A percentile compares a stretch with the other conserved stretches of the same genome.
These are phyloP conservation scores for Etheostoma cragini DNA, from an alignment of 2,113 vertebrate genomes.

Conservation along the genomic window DNA sequence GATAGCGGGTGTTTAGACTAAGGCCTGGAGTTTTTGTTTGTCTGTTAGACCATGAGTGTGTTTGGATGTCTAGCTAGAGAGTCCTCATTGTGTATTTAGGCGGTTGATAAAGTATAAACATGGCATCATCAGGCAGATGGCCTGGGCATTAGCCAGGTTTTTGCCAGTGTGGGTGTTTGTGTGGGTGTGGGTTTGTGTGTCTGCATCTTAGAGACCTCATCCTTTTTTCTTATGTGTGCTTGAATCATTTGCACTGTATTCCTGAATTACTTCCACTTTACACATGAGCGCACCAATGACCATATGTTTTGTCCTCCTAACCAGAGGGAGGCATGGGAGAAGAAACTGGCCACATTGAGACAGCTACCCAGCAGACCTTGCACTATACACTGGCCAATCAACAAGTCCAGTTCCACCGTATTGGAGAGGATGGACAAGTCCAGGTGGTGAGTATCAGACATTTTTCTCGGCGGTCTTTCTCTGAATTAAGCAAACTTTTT, in stretches of 20 bases:
- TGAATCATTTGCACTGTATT: background rate
- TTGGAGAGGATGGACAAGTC: slow-evolving; percentile 97
- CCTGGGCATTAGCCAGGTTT: slow-evolving; percentile 17
- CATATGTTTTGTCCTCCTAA: slow-evolving; percentile 31
- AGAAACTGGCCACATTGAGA: slow-evolving; percentile 86
- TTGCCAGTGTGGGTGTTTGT: background rate
- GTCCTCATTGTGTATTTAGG: slow-evolving; percentile 74
- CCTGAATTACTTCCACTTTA: slow-evolving; percentile 8
- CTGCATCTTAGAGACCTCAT: slow-evolving; percentile 2
- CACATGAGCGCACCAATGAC: background rate
- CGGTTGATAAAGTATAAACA: slow-evolving; percentile 77
- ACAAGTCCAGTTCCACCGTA: slow-evolving; percentile 97
- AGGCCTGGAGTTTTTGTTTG: slow-evolving; percentile 60
- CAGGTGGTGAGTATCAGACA: slow-evolving; percentile 93
- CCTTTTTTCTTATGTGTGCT: slow-evolving; percentile 3
- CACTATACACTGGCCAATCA: slow-evolving; percentile 94
- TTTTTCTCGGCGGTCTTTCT: background rate
- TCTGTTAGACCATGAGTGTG: slow-evolving; percentile 51
- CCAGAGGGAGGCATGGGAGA: slow-evolving; percentile 76
- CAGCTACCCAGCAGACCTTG: slow-evolving; percentile 90
- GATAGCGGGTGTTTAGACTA: slow-evolving; percentile 56
- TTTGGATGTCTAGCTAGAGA: slow-evolving; percentile 63
- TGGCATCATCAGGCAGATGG: slow-evolving; percentile 65
- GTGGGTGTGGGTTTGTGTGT: slow-evolving; percentile 10
- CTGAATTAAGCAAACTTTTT: background rate